Base-by-base conservation (phyloP, 2,797 vertebrate species). In the Protonibea diacanthus region DNA sequence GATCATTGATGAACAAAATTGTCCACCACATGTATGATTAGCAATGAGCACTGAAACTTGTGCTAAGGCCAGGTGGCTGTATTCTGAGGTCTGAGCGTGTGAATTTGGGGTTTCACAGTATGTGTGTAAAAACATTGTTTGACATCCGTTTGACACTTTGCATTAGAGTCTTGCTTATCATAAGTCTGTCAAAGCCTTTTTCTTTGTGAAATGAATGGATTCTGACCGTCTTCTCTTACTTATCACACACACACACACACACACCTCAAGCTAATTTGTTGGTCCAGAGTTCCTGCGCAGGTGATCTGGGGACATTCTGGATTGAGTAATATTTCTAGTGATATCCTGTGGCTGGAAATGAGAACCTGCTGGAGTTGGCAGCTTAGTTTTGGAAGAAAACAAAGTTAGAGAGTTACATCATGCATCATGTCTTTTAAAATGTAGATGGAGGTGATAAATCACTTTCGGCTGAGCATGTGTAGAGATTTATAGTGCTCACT, bases 251-350 rank as follows among this genome's bases (percentile, higher is more conserved):
- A 10, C 55, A 2, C 51, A 68, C 38, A 53, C 49, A n/a, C 40
- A 53, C 51, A 53, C 13, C 21, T 20, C 4, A 5, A 48, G 21
- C 18, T 29, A 2, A 14, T 21, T 11, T 6, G 25, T 53, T 12
- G 76, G 93, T 86, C 91, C 78, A 91, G 71, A 91, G 94, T 90
- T 94, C 93, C 93, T 93, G 94, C 93, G 90, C 91, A 92, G 92
- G 92, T 89, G 94, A 94, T 95, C 95, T 38, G 94, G 89, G 74
- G 82, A 58, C 71, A 70, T 15, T 40, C 76, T 86, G 7, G 8
- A 33, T 33, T 33, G 8, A 33, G 33, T 96, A 94, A 96, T 95
- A 96, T 96, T 96, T 95, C 95, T 95, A 96, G 95, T 94, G 95
- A 96, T 95, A 95, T 95, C 95, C 94, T 95, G 94, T 94, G 68